phyloP scores from a whole-genome alignment of 2,797 vertebrate species.

The Telmatherina bonti region DNA sequence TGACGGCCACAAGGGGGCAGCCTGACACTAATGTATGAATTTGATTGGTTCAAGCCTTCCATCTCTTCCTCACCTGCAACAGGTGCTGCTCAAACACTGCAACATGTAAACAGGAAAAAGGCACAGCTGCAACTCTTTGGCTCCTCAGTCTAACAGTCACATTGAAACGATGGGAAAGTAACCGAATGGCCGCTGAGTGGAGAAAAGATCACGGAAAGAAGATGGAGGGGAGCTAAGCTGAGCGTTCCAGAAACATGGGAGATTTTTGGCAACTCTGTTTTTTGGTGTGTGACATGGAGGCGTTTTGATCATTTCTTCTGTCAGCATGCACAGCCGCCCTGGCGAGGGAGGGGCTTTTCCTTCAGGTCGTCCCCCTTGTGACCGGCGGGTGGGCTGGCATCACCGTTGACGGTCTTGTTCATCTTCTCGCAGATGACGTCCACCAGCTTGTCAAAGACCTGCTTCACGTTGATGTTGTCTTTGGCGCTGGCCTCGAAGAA shows the following conservation, averaged over 20 bases:
- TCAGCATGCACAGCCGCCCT: constrained; percentile 87
- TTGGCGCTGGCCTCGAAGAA: constrained; percentile 94
- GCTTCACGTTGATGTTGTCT: constrained; percentile 92
- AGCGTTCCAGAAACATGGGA: constrained; percentile 30
- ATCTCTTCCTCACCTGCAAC: constrained; percentile 41
- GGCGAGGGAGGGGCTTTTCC: constrained; percentile 70
- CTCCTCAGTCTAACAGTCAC: constrained; percentile 62
- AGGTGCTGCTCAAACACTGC: constrained; percentile 43
- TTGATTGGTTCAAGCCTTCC: constrained; percentile 16
- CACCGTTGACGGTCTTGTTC: constrained; percentile 87
- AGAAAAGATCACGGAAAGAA: constrained; percentile 2
- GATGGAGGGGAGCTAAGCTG: not conserved
- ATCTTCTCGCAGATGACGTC: constrained; percentile 93
- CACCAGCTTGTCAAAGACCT: constrained; percentile 91
- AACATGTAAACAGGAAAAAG: constrained; percentile 36
- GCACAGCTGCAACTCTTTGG: constrained; percentile 67
- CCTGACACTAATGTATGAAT: constrained; percentile 34
- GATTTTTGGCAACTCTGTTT: constrained; percentile 33
- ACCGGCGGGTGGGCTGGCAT: constrained; percentile 58
- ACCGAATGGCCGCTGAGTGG: not conserved
- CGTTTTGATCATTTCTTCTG: constrained; percentile 6
- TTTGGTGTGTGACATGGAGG: constrained; percentile 12
- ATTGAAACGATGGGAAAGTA: constrained; percentile 17
- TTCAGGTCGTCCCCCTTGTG: constrained; percentile 78
- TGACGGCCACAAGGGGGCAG: constrained; percentile 64